phyloP scores from a whole-genome alignment of 2,797 vertebrate genomes.

The Propithecus perrieri region DNA sequence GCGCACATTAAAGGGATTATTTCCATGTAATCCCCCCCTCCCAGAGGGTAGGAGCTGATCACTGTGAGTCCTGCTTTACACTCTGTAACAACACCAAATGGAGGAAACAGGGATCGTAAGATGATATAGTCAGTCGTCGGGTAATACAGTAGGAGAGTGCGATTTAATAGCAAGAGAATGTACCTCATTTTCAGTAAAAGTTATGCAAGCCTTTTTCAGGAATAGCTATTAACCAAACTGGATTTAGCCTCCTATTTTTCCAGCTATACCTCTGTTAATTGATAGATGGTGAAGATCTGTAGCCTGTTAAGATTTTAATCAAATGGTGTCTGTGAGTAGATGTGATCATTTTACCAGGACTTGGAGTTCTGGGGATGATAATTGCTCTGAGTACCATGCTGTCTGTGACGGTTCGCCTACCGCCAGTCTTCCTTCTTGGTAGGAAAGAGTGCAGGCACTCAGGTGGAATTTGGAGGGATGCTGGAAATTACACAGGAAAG shows the following conservation, averaged over 20 bases:
- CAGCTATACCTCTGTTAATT: slow-evolving; percentile 65
- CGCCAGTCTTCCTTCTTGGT: background rate
- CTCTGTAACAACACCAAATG: slow-evolving; percentile 84
- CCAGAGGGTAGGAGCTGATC: slow-evolving; percentile 90
- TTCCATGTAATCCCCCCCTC: slow-evolving; percentile 94
- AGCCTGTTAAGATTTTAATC: slow-evolving; percentile 71
- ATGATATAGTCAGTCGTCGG: slow-evolving; percentile 72
- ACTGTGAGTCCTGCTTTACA: slow-evolving; percentile 86
- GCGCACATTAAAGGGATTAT: slow-evolving; percentile 96
- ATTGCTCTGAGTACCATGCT: background rate
- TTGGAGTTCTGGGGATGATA: background rate
- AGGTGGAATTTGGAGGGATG: background rate
- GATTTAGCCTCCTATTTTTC: slow-evolving; percentile 72
- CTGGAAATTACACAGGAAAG: background rate
- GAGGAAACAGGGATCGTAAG: slow-evolving; percentile 82
- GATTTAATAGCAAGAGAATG: slow-evolving; percentile 78
- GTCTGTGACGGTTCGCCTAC: background rate
- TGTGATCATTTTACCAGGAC: slow-evolving; percentile 44
- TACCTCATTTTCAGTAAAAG: slow-evolving; percentile 78
- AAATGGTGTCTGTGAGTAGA: slow-evolving; percentile 44
- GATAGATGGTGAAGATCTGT: slow-evolving; percentile 70
- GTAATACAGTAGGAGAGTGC: slow-evolving; percentile 59
- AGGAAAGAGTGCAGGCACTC: background rate
- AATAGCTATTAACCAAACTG: slow-evolving; percentile 79
- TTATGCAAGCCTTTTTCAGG: slow-evolving; percentile 67